A percentile compares a stretch with the other conserved stretches of the same genome.
Evolutionary conservation across 2,797 vertebrate species (phyloP).

Genomic region (Channallabes apus): DNA sequence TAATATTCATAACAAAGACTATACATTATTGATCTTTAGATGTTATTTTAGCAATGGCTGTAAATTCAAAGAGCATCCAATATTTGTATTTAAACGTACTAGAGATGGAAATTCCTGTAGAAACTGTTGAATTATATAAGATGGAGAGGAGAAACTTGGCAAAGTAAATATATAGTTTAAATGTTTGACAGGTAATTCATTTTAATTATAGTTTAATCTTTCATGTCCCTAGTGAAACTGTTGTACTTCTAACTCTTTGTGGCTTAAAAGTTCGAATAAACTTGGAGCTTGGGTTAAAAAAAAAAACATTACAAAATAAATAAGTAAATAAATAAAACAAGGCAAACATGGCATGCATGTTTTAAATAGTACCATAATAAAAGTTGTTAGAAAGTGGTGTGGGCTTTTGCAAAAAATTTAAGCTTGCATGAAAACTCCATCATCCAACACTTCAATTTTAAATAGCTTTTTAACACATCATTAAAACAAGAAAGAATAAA

Average conservation of each 20-base stretch:
- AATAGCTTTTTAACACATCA: not conserved
- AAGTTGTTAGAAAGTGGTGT: not conserved
- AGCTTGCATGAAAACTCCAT: not conserved
- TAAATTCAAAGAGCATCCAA: not conserved
- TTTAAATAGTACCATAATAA: not conserved
- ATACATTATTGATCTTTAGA: not conserved
- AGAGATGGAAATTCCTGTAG: conserved; percentile 12
- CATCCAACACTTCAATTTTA: not conserved
- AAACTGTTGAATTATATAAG: conserved; percentile 35
- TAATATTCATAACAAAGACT: not conserved
- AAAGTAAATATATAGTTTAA: not conserved
- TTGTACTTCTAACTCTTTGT: conserved; percentile 42
- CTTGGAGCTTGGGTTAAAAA: not conserved
- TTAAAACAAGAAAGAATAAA: not conserved
- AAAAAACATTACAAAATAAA: not conserved
- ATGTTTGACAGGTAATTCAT: not conserved
- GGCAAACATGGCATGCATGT: not conserved
- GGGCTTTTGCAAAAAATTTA: not conserved
- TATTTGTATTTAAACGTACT: not conserved
- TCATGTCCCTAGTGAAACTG: conserved; percentile 57
- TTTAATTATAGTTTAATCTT: conserved; percentile 70
- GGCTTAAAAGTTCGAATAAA: conserved; percentile 25
- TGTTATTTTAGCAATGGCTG: not conserved
- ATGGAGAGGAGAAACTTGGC: not conserved
- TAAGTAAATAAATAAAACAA: not conserved